Evolutionary conservation across 2,888 invertebrate genomes (phyloP).

Genomic region (Agrochola circellaris): DNA sequence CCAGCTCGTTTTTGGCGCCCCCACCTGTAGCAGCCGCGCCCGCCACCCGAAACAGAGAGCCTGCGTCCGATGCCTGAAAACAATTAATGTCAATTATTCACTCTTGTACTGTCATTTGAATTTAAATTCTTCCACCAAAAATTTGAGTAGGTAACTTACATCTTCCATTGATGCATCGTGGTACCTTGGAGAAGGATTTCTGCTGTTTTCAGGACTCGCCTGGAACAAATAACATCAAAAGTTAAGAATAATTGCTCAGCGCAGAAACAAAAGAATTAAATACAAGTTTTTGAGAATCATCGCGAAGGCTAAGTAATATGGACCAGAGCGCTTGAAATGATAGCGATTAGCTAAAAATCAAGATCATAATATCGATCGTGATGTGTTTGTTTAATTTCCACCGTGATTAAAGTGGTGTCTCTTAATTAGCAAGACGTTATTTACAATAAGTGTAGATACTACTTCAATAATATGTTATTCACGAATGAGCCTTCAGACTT

Average conservation of each 20-base stretch:
- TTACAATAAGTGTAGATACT: background rate
- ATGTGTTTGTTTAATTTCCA: slow-evolving; percentile 1
- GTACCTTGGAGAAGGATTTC: slow-evolving; percentile 88
- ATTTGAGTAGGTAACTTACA: slow-evolving; percentile 75
- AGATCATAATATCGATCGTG: background rate
- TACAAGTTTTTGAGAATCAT: background rate
- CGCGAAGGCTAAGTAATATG: background rate
- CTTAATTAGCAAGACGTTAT: background rate
- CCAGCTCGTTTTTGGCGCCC: slow-evolving; percentile 91
- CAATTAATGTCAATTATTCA: background rate
- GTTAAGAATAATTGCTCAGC: background rate
- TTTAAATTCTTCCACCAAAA: background rate
- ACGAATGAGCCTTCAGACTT: background rate
- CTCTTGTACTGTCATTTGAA: background rate
- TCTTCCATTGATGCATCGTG: slow-evolving; percentile 89
- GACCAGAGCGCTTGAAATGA: slow-evolving; percentile 8
- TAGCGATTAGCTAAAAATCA: background rate
- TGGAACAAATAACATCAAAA: slow-evolving; percentile 78
- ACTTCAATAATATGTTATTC: background rate
- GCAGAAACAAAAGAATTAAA: background rate
- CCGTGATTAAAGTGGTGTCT: background rate
- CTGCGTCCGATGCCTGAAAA: slow-evolving; percentile 86
- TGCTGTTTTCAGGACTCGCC: slow-evolving; percentile 89
- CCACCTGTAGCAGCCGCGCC: slow-evolving; percentile 91
- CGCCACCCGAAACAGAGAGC: slow-evolving; percentile 87